Evolutionary conservation across 2,113 vertebrate species (phyloP).

Genomic region (Marmota monax): DNA sequence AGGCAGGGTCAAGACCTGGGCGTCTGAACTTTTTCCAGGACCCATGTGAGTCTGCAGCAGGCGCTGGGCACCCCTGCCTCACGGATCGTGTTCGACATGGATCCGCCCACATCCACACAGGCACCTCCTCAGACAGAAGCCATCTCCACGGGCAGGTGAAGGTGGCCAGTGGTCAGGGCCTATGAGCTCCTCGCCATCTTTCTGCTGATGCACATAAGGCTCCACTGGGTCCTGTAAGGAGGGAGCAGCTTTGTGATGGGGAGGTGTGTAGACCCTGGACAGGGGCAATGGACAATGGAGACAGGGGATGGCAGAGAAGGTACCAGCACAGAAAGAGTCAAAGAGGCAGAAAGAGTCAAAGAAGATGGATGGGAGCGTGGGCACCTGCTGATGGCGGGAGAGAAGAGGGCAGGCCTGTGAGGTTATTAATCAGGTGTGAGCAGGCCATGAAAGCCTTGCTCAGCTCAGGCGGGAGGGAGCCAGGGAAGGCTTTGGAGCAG

Average conservation of each 20-base stretch:
- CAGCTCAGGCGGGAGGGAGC: not conserved
- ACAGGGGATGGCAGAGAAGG: not conserved
- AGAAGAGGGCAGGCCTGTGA: not conserved
- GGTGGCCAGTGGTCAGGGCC: too few species aligned
- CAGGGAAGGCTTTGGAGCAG: not conserved
- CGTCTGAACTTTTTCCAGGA: not conserved
- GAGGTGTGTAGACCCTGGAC: not conserved
- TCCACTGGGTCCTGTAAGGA: not conserved
- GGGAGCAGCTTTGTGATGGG: not conserved
- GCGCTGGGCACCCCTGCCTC: not conserved
- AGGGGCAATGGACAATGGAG: not conserved
- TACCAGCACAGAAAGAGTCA: not conserved
- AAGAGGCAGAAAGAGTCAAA: not conserved
- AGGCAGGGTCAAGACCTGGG: not conserved
- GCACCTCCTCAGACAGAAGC: not conserved
- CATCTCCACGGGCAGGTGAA: not conserved
- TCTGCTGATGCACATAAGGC: not conserved
- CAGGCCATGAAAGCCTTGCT: not conserved
- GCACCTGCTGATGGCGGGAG: fast-evolving
- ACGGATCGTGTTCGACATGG: not conserved
- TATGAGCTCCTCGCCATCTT: too few species aligned
- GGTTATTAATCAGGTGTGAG: fast-evolving
- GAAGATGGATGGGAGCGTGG: not conserved
- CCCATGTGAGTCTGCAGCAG: not conserved
- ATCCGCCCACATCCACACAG: not conserved